A percentile compares a stretch with the other conserved stretches of the same genome.
Evolutionary conservation across 1,140 invertebrate genomes (phyloP).

Genomic region (Pantala flavescens): DNA sequence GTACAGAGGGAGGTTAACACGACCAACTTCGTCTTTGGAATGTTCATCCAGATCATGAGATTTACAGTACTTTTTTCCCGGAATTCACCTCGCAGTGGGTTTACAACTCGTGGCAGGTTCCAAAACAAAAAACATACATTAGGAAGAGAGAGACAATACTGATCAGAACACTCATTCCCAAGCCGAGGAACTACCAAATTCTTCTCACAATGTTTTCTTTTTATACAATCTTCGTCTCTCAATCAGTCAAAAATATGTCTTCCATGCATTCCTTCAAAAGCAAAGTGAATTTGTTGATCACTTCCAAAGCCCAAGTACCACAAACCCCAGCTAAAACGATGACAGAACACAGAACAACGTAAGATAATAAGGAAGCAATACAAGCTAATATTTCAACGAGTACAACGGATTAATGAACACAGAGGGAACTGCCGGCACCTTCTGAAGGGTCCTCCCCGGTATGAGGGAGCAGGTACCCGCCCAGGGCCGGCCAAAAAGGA

Average conservation of each 20-base stretch:
- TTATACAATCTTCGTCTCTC: neutral
- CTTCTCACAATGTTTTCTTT: neutral
- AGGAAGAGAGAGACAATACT: constrained; percentile 1
- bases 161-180: neutral
- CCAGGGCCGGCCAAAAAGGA: no score
- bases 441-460: neutral
- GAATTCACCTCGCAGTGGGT: neutral
- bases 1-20: constrained; percentile 15
- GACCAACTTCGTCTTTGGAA: constrained; percentile 19
- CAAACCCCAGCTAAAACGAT: constrained; percentile 5
- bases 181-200: neutral
- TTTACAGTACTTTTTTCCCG: neutral
- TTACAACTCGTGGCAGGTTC: neutral
- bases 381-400: neutral
- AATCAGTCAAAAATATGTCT: neutral
- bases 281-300: neutral
- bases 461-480: neutral
- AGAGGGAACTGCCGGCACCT: neutral
- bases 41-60: constrained; percentile 12
- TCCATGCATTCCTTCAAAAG: neutral
- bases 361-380: neutral
- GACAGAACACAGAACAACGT: neutral
- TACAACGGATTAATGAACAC: neutral
- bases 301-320: constrained; percentile 4
- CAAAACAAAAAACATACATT: neutral